Percentiles rank a stretch among this genome's conserved stretches.
These are phyloP conservation scores for Ahaetulla prasina DNA, from an alignment of 2,113 vertebrate genomes.

Conservation along the genomic window DNA sequence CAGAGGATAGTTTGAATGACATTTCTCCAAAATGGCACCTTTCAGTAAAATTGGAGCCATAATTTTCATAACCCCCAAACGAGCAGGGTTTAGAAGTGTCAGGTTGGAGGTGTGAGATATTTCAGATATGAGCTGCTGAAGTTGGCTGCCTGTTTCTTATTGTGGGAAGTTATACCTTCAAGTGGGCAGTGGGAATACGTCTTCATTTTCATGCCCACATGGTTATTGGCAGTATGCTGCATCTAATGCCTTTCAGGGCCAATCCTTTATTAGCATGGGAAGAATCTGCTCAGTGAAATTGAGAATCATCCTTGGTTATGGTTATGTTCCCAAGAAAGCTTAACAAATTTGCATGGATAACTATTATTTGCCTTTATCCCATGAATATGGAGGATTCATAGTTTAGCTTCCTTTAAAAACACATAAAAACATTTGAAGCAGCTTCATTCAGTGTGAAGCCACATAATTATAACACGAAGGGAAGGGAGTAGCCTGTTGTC, in stretches of 20 bases:
- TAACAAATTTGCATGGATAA: neutral
- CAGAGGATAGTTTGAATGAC: neutral
- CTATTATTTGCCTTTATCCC: neutral
- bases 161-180: neutral
- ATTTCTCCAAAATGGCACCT: neutral
- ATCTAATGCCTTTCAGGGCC: neutral
- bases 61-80: neutral
- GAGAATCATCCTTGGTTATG: neutral
- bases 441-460: neutral
- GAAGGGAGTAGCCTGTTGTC: neutral
- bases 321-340: neutral
- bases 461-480: neutral
- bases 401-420: neutral
- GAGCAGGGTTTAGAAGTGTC: neutral
- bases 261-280: neutral
- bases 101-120: neutral
- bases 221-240: neutral
- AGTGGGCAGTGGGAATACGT: neutral
- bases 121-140: neutral
- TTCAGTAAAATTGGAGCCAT: neutral
- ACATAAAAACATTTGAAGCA: neutral
- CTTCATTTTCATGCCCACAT: neutral
- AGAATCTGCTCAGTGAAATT: neutral
- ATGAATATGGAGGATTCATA: neutral
- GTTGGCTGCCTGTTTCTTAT: neutral